Evolutionary conservation across 1,140 invertebrate genomes (phyloP).

Genomic region (Matsumurasca onukii): DNA sequence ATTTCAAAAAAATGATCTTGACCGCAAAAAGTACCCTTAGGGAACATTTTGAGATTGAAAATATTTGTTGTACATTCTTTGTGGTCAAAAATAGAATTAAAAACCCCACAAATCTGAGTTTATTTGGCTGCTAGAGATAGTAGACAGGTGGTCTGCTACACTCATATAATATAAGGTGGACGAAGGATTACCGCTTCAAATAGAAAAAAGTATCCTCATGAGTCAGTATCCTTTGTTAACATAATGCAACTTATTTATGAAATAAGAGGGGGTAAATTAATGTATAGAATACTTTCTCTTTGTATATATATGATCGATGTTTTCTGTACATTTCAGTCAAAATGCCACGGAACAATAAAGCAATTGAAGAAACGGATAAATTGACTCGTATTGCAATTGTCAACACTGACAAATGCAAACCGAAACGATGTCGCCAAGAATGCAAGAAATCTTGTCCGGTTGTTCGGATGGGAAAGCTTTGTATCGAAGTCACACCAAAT

Average conservation of each 20-base stretch:
- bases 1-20: too few relatives aligned
- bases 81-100: too few relatives aligned
- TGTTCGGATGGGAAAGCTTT: conserved; percentile 97
- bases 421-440: conserved; percentile 97
- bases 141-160: too few relatives aligned
- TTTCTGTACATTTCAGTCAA: not conserved
- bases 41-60: too few relatives aligned
- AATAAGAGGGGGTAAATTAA: not conserved
- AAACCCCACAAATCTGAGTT: too few relatives aligned
- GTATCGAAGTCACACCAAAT: conserved; percentile 97
- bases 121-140: too few relatives aligned
- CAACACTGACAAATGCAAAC: conserved; percentile 97
- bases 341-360: conserved; percentile 44
- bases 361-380: conserved; percentile 82
- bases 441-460: conserved; percentile 99
- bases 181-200: not conserved
- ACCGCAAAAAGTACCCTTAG: too few relatives aligned
- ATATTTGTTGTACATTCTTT: too few relatives aligned
- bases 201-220: not conserved
- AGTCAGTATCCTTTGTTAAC: not conserved
- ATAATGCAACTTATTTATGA: not conserved
- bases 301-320: not conserved
- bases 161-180: not conserved
- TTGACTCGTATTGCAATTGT: conserved; percentile 98
- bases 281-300: not conserved